phyloP scores from a whole-genome alignment of 2,888 invertebrate species.

The Aspidiotus destructor region DNA sequence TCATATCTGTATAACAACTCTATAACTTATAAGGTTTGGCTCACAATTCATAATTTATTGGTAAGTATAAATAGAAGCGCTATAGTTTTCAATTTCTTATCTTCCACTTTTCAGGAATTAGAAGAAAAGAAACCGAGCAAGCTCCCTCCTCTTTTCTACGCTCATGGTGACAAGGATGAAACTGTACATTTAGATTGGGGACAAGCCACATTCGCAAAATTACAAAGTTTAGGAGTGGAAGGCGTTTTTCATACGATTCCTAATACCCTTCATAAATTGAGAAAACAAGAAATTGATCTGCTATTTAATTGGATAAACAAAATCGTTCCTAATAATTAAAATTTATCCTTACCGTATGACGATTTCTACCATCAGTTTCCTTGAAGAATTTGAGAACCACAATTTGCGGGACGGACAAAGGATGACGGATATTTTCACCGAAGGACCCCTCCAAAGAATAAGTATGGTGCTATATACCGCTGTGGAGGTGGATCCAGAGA shows the following conservation, averaged over 20 bases:
- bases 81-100: background rate
- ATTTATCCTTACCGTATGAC: no score
- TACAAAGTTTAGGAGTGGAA: conserved; percentile 52
- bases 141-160: conserved; percentile 54
- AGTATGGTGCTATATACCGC: no score
- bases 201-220: conserved; percentile 49
- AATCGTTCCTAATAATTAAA: conserved; percentile 20
- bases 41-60: background rate
- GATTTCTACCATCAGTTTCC: no score
- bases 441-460: no score
- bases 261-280: conserved; percentile 56
- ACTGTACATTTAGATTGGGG: conserved; percentile 61
- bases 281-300: conserved; percentile 38
- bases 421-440: no score
- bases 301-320: conserved; percentile 39
- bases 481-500: no score
- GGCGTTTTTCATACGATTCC: conserved; percentile 54
- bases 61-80: background rate
- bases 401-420: background rate
- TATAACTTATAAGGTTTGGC: conserved; percentile 52
- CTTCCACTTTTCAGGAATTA: conserved; percentile 25
- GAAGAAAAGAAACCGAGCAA: conserved; percentile 25
- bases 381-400: no score
- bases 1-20: conserved; percentile 67
- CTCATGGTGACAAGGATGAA: conserved; percentile 58